Conservation (phyloP, 1,140 invertebrate genomes). For the Rhynchophorus ferrugineus region DNA sequence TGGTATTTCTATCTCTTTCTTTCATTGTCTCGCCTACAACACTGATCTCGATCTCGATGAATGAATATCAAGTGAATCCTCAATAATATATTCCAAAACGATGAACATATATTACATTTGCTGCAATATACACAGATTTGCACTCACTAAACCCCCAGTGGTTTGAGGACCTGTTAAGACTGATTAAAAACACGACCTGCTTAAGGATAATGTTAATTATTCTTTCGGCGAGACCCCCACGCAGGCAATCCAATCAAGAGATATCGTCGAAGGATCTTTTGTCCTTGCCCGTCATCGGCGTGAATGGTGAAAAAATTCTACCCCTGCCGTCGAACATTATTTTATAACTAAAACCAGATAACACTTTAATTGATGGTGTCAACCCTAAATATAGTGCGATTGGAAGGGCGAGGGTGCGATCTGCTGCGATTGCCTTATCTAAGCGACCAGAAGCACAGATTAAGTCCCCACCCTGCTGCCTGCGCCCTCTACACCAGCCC, state of each 20-base stretch:
- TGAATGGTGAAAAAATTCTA: slow-evolving; percentile 13
- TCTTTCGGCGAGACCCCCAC: too few species aligned
- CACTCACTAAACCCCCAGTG: too few species aligned
- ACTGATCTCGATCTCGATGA: too few species aligned
- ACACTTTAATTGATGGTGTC: slow-evolving; percentile 41
- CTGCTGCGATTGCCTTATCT: slow-evolving; percentile 40
- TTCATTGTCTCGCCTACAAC: too few species aligned
- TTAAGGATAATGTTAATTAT: too few species aligned
- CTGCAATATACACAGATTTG: too few species aligned
- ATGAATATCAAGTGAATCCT: too few species aligned
- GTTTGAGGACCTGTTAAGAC: too few species aligned
- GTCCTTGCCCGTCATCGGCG: neutral
- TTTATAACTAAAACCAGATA: slow-evolving; percentile 38
- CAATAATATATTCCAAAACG: too few species aligned
- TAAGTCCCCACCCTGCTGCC: slow-evolving; percentile 33
- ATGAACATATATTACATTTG: too few species aligned
- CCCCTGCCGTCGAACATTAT: slow-evolving; percentile 25
- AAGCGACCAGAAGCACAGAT: slow-evolving; percentile 42
- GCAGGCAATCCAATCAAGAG: too few species aligned
- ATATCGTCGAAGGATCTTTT: neutral
- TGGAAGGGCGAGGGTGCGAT: slow-evolving; percentile 32
- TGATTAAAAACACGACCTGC: neutral
- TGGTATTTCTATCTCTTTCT: too few species aligned
- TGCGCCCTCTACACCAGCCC: slow-evolving; percentile 17
- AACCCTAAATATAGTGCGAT: slow-evolving; percentile 38